Evolutionary conservation across 2,113 vertebrate species (phyloP), one percentile per base, ranked within the genome.

Genomic region (Lasiurus borealis): DNA sequence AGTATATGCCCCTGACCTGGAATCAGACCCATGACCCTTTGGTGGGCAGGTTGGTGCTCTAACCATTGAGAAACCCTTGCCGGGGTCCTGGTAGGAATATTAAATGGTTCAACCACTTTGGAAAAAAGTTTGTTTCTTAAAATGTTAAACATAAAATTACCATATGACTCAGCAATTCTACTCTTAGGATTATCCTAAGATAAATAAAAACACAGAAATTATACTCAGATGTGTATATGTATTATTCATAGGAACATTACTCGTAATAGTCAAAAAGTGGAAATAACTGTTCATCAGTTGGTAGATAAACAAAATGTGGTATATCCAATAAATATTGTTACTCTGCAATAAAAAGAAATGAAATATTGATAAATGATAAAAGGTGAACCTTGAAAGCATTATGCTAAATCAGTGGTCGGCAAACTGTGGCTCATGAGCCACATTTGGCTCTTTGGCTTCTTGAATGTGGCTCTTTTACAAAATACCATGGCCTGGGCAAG

Each of bases 141-240:
- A 87, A 85, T 29, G 19, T 27, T 77, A 81, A 91, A 81, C 52
- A 57, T 36, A 90, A 80, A 85, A 40, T 72, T 91, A 40, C n/a
- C 31, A 62, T 34, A 44, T 23, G 21, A 83, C 16, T 27, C 25
- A 91, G 52, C 54, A 94, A 40, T 69, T 93, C 73, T 88, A 85
- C 31, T 40, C 66, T 19, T 18, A 44, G 75, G 3, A 72, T 82
- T 92, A 93, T 76, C 12, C 15, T 21, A 75, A 57, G 46, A 81
- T 44, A 91, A 86, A 44, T 44, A 21, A 94, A 94, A 80, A 50
- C 34, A 76, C 34, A 86, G 90, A 88, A 23, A 27, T 62, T 73
- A 4, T 52, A 73, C 12, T 46, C 31, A 71, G 40, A 15, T 59
- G 4, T 21, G 4, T 18, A 57, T 31, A 84, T 69, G 23, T 19